Percentiles rank a stretch among this genome's conserved stretches.
Conservation (phyloP, 2,888 invertebrate species). For the Anarsia innoxiella region DNA sequence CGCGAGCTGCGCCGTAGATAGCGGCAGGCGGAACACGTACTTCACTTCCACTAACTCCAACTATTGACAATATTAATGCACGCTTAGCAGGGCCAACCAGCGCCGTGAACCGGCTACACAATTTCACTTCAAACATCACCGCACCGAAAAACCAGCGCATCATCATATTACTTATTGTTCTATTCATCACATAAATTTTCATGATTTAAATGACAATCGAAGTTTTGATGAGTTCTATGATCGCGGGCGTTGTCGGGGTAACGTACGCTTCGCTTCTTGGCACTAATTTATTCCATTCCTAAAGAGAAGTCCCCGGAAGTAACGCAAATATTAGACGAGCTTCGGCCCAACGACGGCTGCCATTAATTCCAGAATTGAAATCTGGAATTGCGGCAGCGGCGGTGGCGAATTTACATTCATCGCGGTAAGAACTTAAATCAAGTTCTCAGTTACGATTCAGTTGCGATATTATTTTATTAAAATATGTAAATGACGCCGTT, state of each 20-base stretch:
- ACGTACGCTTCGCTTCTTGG: constrained; percentile 37
- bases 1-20: constrained; percentile 71
- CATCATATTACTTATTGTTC: no score
- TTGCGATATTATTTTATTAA: constrained; percentile 76
- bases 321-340: constrained; percentile 72
- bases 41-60: constrained; percentile 74
- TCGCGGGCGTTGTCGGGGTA: constrained; percentile 16
- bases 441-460: constrained; percentile 75
- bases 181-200: not conserved
- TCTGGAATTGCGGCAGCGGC: constrained; percentile 69
- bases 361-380: constrained; percentile 75
- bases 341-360: constrained; percentile 63
- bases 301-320: constrained; percentile 66
- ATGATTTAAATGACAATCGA: constrained; percentile 7
- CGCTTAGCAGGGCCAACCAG: constrained; percentile 68
- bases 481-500: constrained; percentile 73
- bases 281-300: constrained; percentile 69
- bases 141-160: not conserved
- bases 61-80: constrained; percentile 76
- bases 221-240: constrained; percentile 7
- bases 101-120: constrained; percentile 54
- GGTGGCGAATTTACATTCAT: constrained; percentile 73
- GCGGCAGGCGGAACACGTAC: constrained; percentile 75
- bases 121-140: constrained; percentile 37
- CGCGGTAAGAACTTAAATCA: constrained; percentile 76